phyloP scores from a whole-genome alignment of 2,888 invertebrate species.

The Steromphala cineraria region DNA sequence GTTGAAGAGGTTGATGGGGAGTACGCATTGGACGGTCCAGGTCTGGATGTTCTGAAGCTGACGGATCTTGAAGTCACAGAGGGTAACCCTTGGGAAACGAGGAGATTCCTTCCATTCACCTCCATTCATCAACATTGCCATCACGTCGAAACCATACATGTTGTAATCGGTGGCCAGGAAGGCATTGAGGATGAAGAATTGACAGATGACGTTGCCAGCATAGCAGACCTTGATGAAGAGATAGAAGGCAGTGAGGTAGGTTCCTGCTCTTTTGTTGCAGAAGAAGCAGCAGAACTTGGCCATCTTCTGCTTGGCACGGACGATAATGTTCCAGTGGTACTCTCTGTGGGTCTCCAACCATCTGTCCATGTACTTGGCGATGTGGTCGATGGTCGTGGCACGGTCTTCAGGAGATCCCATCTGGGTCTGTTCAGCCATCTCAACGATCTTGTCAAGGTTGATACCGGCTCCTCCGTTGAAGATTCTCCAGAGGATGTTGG shows the following conservation, averaged over 20 bases:
- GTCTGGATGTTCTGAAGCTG: constrained; percentile 66
- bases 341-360: constrained; percentile 65
- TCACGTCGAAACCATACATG: constrained; percentile 64
- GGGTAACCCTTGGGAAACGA: constrained; percentile 65
- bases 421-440: constrained; percentile 64
- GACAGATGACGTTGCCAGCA: constrained; percentile 61
- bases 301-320: constrained; percentile 55
- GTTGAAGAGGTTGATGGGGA: constrained; percentile 69
- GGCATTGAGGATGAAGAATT: constrained; percentile 68
- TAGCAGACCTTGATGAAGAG: constrained; percentile 63
- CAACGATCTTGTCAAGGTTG: constrained; percentile 58
- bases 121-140: constrained; percentile 36
- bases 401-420: constrained; percentile 65
- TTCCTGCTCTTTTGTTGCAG: constrained; percentile 66
- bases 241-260: constrained; percentile 64
- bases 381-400: constrained; percentile 59
- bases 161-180: constrained; percentile 68
- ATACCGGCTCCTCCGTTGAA: constrained; percentile 64
- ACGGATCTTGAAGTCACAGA: constrained; percentile 68
- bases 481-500: constrained; percentile 66
- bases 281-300: constrained; percentile 59
- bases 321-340: constrained; percentile 61
- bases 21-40: constrained; percentile 68
- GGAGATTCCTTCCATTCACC: constrained; percentile 53
- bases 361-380: constrained; percentile 61